phyloP scores from a whole-genome alignment of 2,888 invertebrate species.

The Acrocyrtus sp. region DNA sequence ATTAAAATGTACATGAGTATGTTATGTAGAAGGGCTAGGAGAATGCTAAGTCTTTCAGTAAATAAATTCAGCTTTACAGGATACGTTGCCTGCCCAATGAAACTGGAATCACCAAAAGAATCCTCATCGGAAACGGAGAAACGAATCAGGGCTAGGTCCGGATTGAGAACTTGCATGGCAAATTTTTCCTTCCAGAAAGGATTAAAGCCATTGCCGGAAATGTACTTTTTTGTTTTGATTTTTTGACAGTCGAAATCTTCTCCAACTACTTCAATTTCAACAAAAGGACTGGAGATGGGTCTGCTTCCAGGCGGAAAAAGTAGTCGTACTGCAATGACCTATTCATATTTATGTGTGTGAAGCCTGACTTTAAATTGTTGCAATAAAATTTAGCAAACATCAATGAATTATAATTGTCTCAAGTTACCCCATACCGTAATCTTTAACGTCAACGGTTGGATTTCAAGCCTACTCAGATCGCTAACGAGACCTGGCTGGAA shows the following conservation, averaged over 20 bases:
- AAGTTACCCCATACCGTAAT: slow-evolving; percentile 70
- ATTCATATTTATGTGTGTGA: too few species aligned
- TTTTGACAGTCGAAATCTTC: slow-evolving; percentile 85
- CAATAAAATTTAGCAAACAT: too few species aligned
- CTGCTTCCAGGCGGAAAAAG: slow-evolving; percentile 74
- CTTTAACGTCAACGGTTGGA: slow-evolving; percentile 71
- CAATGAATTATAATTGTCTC: too few species aligned
- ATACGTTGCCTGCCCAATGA: slow-evolving; percentile 95
- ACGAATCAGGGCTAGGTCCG: slow-evolving; percentile 83
- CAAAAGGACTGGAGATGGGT: slow-evolving; percentile 87
- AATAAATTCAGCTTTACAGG: slow-evolving; percentile 77
- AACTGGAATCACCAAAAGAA: slow-evolving; percentile 95
- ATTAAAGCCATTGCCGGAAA: slow-evolving; percentile 93
- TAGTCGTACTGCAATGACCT: slow-evolving; percentile 89
- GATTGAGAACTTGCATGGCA: slow-evolving; percentile 83
- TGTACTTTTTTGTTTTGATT: slow-evolving; percentile 85
- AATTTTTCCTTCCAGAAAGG: slow-evolving; percentile 91
- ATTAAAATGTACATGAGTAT: too few species aligned
- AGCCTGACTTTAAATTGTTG: too few species aligned
- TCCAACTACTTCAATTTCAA: slow-evolving; percentile 91
- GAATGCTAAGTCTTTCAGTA: too few species aligned
- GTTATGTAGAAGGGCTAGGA: too few species aligned
- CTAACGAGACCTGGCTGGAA: slow-evolving; percentile 15
- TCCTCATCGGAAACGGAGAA: slow-evolving; percentile 95
- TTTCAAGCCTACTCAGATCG: slow-evolving; percentile 8